phyloP scores from a whole-genome alignment of 1,140 invertebrate species.

The Magallana angulata region DNA sequence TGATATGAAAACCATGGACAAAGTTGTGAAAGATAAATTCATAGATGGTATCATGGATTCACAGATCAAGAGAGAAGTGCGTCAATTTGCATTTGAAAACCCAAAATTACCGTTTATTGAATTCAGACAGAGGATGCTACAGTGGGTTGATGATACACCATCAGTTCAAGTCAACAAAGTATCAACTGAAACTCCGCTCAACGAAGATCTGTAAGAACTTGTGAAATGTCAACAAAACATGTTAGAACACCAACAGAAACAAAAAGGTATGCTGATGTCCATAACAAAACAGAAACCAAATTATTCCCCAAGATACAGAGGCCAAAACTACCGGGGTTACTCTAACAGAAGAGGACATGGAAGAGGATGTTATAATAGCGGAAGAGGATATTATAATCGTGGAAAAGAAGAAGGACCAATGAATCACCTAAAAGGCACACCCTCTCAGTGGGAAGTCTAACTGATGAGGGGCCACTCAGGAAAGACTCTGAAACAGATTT shows the following conservation, averaged over 20 bases:
- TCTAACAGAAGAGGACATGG: too few species aligned
- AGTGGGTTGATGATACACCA: conserved; percentile 7
- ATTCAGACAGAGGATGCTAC: not conserved
- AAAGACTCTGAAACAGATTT: not conserved
- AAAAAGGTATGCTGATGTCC: not conserved
- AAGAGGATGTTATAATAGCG: too few species aligned
- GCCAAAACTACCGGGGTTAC: not conserved
- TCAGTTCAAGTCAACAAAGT: not conserved
- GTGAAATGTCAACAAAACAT: not conserved
- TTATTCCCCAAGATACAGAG: not conserved
- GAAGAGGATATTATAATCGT: too few species aligned
- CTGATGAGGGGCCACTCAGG: conserved; percentile 24
- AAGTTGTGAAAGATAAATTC: not conserved
- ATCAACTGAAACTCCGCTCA: not conserved
- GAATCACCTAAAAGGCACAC: too few species aligned
- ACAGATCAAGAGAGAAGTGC: conserved; percentile 26
- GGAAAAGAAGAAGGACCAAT: too few species aligned
- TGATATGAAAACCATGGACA: not conserved
- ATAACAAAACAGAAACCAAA: not conserved
- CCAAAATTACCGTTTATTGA: conserved; percentile 7
- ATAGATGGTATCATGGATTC: conserved; percentile 6
- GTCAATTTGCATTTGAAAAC: not conserved
- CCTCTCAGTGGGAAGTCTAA: conserved; percentile 31
- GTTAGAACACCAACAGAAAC: conserved; percentile 11
- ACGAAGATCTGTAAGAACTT: not conserved